Conservation (phyloP, 2,113 vertebrate genomes). For the Carlito syrichta region DNA sequence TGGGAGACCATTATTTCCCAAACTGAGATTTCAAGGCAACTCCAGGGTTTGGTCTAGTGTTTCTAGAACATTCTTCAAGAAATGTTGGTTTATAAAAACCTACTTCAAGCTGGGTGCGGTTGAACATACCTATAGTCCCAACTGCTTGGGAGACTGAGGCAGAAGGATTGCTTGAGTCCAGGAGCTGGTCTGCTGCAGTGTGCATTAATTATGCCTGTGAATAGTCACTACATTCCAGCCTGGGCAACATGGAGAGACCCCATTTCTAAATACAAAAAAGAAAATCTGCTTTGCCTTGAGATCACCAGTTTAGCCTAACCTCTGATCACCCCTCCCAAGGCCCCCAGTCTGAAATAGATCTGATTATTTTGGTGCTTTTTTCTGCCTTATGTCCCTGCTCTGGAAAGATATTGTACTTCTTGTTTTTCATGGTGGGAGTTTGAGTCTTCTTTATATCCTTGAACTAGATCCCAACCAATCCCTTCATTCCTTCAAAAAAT, state of each 20-base stretch:
- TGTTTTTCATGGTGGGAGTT: background rate
- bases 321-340: background rate
- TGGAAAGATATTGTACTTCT: background rate
- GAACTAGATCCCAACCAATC: background rate
- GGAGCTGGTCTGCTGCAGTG: background rate
- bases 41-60: background rate
- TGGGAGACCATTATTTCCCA: background rate
- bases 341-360: background rate
- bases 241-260: background rate
- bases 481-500: background rate
- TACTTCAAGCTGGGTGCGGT: background rate
- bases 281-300: background rate
- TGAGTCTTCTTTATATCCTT: background rate
- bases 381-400: background rate
- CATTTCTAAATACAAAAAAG: background rate
- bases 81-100: background rate
- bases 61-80: constrained; percentile 15
- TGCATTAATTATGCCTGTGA: background rate
- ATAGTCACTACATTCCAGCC: background rate
- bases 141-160: background rate
- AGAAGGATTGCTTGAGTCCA: background rate
- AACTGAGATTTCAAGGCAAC: background rate
- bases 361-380: constrained; percentile 4
- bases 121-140: background rate
- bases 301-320: background rate